These are phyloP conservation scores for Neoniphon sammara DNA, from an alignment of 2,797 vertebrate genomes.

Conservation along the genomic window DNA sequence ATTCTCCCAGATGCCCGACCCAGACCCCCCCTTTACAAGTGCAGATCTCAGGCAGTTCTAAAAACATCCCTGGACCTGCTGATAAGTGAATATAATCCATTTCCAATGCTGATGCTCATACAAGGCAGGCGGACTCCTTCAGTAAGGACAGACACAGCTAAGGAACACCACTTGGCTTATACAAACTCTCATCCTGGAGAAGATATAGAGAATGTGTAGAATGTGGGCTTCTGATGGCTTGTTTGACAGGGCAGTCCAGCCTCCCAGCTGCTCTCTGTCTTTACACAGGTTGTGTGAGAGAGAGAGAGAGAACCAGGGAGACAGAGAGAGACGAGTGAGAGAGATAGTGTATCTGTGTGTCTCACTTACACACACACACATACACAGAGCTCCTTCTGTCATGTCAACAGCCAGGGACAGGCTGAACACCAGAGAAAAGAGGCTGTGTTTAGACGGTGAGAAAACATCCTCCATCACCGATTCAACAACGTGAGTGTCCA, in stretches of 20 bases:
- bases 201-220: slow-evolving; percentile 52
- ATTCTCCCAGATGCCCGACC: too few species aligned
- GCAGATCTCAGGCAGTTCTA: too few species aligned
- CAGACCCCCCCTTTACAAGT: too few species aligned
- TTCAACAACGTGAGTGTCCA: slow-evolving; percentile 37
- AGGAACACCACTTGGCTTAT: slow-evolving; percentile 10
- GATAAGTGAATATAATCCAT: slow-evolving; percentile 15
- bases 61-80: not conserved
- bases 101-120: slow-evolving; percentile 24
- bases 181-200: slow-evolving; percentile 20
- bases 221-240: slow-evolving; percentile 55
- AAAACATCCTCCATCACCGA: slow-evolving; percentile 54
- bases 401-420: slow-evolving; percentile 6
- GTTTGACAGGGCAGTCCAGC: slow-evolving; percentile 69
- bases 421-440: slow-evolving; percentile 60
- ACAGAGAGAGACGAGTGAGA: slow-evolving; percentile 17
- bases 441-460: slow-evolving; percentile 64
- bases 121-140: not conserved
- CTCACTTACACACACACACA: slow-evolving; percentile 24
- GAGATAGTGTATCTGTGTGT: slow-evolving; percentile 18
- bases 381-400: slow-evolving; percentile 8
- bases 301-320: slow-evolving; percentile 27
- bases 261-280: slow-evolving; percentile 66
- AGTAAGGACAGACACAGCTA: slow-evolving; percentile 15
- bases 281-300: slow-evolving; percentile 24